Conservation (phyloP, 2,888 invertebrate species). For the Cylloceria caligata region DNA sequence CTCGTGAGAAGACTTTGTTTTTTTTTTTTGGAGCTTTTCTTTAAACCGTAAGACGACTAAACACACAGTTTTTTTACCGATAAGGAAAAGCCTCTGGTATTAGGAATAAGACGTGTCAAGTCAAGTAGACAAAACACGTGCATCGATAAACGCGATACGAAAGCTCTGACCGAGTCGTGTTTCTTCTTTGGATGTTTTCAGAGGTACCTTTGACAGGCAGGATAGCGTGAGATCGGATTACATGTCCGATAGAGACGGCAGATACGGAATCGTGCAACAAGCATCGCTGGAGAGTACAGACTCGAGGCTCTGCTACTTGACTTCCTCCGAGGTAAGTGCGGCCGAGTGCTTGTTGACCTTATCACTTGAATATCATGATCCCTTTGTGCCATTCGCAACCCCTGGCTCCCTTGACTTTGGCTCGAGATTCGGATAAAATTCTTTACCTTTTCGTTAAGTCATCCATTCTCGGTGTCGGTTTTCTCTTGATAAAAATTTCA, state of each 20-base stretch:
- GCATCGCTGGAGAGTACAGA: constrained; percentile 97
- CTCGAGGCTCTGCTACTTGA: constrained; percentile 96
- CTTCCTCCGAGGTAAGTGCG: constrained; percentile 96
- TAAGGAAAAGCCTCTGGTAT: not conserved
- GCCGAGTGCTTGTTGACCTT: constrained; percentile 77
- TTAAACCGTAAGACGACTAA: not conserved
- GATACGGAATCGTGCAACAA: constrained; percentile 95
- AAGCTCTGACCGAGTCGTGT: constrained; percentile 20
- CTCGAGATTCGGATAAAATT: not conserved
- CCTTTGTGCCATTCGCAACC: constrained; percentile 56
- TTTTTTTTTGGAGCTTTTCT: not conserved
- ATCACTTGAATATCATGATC: constrained; percentile 75
- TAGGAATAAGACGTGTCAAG: not conserved
- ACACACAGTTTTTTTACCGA: not conserved
- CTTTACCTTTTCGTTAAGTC: not conserved
- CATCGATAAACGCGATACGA: constrained; percentile 29
- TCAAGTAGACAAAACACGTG: not conserved
- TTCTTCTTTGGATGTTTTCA: constrained; percentile 83
- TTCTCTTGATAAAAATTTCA: too few species aligned
- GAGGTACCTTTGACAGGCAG: constrained; percentile 94
- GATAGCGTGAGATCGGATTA: constrained; percentile 96
- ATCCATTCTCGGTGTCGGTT: not conserved
- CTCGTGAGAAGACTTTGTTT: not conserved
- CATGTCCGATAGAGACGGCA: constrained; percentile 94
- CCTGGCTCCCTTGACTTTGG: constrained; percentile 59